phyloP scores from a whole-genome alignment of 1,140 invertebrate genomes.

The Drosophila jambulina region DNA sequence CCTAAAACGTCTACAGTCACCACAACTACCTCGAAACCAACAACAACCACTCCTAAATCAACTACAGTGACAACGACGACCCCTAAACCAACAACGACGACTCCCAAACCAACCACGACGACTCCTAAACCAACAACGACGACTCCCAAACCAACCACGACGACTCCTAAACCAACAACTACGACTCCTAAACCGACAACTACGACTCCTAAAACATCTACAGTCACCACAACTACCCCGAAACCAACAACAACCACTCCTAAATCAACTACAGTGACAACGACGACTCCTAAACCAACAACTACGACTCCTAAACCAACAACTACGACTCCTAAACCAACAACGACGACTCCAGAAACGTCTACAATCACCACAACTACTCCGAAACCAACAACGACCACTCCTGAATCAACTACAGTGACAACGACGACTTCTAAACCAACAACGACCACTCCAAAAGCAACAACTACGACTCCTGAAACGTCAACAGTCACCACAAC shows the following conservation, averaged over 20 bases:
- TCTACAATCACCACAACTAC: slow-evolving; percentile 6
- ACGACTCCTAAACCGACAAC: no score
- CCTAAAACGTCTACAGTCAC: no score
- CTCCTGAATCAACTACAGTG: background rate
- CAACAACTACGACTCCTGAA: background rate
- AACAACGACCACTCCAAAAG: slow-evolving; percentile 4
- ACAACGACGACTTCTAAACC: background rate
- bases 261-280: no score
- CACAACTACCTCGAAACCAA: no score
- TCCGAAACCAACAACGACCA: background rate
- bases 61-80: background rate
- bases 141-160: background rate
- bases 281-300: no score
- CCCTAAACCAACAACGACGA: background rate
- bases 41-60: background rate
- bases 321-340: slow-evolving; percentile 2
- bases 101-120: background rate
- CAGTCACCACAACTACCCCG: no score
- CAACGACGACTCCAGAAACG: slow-evolving; percentile 4
- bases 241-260: no score
- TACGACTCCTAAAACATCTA: slow-evolving; percentile 1
- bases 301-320: no score
- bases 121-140: background rate
- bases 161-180: slow-evolving; percentile 7
- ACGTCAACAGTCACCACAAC: background rate